Base-by-base conservation (phyloP, 2,797 vertebrate species). In the Paguma larvata region DNA sequence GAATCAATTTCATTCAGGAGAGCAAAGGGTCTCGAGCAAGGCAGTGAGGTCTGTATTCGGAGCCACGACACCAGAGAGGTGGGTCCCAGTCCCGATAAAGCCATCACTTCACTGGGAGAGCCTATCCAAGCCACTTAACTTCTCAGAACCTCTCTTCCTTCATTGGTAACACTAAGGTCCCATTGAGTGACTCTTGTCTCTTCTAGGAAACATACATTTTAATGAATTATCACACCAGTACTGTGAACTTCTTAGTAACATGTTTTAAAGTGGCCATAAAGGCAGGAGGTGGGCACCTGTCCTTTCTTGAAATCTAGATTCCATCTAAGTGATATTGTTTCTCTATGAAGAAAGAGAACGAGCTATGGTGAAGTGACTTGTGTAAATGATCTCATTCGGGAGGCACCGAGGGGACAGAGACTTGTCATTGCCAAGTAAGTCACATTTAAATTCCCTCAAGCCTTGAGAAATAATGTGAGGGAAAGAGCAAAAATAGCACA, bases 401-500 rank as follows among this genome's bases (percentile, higher is more conserved):
- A 97, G 93, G 96, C 95, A 90, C 91, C 30, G 21, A 94, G 95
- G 90, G 97, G 85, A 95, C 53, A 77, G 94, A 91, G 87, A 96
- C 96, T 93, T 96, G 87, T 93, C 97, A 82, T 79, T 98, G 94
- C 95, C 95, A 97, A 97, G 92, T 98, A 98, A 97, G 97, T 98
- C 89, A 98, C 56, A 94, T 97, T 98, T 97, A 98, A 98, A 97
- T 97, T 98, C 97, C 85, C 89, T 97, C 92, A 97, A 96, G 97
- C 97, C 97, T 98, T 97, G 91, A 96, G 97, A 98, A 93, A 97
- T 95, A 94, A 97, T 97, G 97, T 96, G 95, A 98, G 96, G 97
- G 96, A 97, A 98, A 97, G 94, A 90, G 95, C 56, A 95, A 98
- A 98, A 98, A 96, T 94, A 98, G 96, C 96, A 85, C 83, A 95